Percentiles rank a stretch among this genome's conserved stretches.
These are phyloP conservation scores for Leucosticte australis DNA, from an alignment of 2,113 vertebrate species.

Conservation along the genomic window DNA sequence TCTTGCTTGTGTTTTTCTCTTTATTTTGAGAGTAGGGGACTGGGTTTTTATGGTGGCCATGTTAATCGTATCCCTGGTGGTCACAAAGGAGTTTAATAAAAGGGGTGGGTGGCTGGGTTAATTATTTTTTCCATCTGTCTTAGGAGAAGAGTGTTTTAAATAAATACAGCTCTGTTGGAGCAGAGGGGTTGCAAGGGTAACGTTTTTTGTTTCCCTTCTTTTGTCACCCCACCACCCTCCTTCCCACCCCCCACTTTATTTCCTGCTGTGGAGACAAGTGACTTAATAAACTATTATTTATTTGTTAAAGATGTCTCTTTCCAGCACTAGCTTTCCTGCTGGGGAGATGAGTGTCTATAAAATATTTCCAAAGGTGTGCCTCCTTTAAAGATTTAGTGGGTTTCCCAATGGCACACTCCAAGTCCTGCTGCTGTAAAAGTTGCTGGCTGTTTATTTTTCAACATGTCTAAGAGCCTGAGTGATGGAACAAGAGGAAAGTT, in stretches of 20 bases:
- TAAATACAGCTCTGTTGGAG: conserved; percentile 38
- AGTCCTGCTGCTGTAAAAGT: not conserved
- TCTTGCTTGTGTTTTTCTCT: conserved; percentile 45
- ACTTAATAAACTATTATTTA: conserved; percentile 63
- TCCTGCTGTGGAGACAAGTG: conserved; percentile 60
- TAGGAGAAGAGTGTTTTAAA: conserved; percentile 65
- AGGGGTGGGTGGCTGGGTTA: conserved; percentile 56
- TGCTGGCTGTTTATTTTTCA: conserved; percentile 41
- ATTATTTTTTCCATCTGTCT: conserved; percentile 69
- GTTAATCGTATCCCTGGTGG: conserved; percentile 62
- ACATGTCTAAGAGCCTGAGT: not conserved
- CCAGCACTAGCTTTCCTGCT: conserved; percentile 28
- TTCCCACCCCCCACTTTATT: not conserved
- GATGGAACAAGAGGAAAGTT: not conserved
- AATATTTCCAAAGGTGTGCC: conserved; percentile 32
- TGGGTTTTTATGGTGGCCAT: conserved; percentile 58
- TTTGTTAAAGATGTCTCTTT: conserved; percentile 52
- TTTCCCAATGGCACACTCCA: not conserved
- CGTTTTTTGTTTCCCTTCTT: conserved; percentile 23
- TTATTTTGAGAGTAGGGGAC: conserved; percentile 37
- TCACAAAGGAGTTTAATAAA: conserved; percentile 67
- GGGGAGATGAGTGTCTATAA: conserved; percentile 48
- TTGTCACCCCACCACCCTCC: conserved; percentile 26
- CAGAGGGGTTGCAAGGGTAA: conserved; percentile 5
- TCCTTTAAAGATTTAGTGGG: conserved; percentile 35